phyloP scores from a whole-genome alignment of 2,113 vertebrate species.

The Forbesichthys agassizii region DNA sequence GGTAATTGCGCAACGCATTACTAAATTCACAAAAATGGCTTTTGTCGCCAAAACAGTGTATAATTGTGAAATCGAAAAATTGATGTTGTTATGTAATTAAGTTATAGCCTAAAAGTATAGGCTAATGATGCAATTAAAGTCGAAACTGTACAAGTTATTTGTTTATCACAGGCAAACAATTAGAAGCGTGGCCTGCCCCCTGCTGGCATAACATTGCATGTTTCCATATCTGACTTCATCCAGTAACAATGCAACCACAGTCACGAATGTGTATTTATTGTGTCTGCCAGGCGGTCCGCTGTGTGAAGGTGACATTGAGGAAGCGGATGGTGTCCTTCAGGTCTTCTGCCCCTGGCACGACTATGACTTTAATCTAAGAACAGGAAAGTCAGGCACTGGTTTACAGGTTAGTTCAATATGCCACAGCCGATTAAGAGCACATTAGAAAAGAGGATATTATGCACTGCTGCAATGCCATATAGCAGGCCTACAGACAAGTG shows the following conservation, averaged over 20 bases:
- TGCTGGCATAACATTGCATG: constrained; percentile 5
- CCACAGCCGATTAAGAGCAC: too few relatives aligned
- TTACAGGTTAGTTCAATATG: constrained; percentile 61
- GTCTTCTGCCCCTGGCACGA: constrained; percentile 81
- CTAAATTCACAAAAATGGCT: background rate
- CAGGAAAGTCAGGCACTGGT: constrained; percentile 68
- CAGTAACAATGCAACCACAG: background rate
- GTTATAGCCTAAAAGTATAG: too few relatives aligned
- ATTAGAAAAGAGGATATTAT: background rate
- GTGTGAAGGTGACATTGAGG: constrained; percentile 79
- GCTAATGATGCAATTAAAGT: too few relatives aligned
- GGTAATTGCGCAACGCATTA: constrained; percentile 47
- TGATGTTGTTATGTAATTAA: background rate
- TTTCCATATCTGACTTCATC: constrained; percentile 3
- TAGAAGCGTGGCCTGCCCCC: constrained; percentile 12
- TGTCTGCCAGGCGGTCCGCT: constrained; percentile 70
- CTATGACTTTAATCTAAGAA: constrained; percentile 75
- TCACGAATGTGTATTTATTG: constrained; percentile 3
- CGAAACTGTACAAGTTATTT: background rate
- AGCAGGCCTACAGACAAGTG: background rate
- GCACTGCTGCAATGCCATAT: background rate
- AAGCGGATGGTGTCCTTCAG: constrained; percentile 69
- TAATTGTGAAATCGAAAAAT: background rate
- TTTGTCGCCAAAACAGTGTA: background rate
- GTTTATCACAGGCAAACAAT: background rate